A percentile compares a stretch with the other conserved stretches of the same genome.
Evolutionary conservation across 2,888 invertebrate genomes (phyloP).

Genomic region (Rhopalosiphum nymphaeae): DNA sequence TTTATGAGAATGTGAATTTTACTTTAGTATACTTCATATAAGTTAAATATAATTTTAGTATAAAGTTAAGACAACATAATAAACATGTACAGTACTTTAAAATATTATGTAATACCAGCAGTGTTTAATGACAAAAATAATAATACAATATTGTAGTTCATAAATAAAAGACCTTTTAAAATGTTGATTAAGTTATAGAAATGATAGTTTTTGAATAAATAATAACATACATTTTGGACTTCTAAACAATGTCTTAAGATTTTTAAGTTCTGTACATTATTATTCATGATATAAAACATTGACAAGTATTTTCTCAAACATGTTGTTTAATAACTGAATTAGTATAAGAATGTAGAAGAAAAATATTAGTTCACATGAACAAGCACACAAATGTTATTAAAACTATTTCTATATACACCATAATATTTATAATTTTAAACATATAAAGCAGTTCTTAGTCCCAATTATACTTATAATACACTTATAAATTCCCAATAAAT

Average conservation of each 20-base stretch:
- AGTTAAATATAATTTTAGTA: background rate
- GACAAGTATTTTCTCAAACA: background rate
- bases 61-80: slow-evolving; percentile 1
- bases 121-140: background rate
- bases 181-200: background rate
- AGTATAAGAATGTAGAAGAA: slow-evolving; percentile 53
- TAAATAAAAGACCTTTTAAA: background rate
- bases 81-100: slow-evolving; percentile 30
- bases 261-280: slow-evolving; percentile 41
- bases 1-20: slow-evolving; percentile 11
- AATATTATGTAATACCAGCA: background rate
- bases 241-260: background rate
- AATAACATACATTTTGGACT: background rate
- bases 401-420: slow-evolving; percentile 59
- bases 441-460: slow-evolving; percentile 45
- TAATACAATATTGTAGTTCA: background rate
- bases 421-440: slow-evolving; percentile 50
- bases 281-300: background rate
- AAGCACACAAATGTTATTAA: slow-evolving; percentile 62
- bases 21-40: background rate
- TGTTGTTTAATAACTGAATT: slow-evolving; percentile 52
- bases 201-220: background rate
- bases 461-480: slow-evolving; percentile 37
- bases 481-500: slow-evolving; percentile 15
- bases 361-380: slow-evolving; percentile 60